Conservation (phyloP, 2,797 vertebrate genomes). For the Kryptolebias ocellatus region DNA sequence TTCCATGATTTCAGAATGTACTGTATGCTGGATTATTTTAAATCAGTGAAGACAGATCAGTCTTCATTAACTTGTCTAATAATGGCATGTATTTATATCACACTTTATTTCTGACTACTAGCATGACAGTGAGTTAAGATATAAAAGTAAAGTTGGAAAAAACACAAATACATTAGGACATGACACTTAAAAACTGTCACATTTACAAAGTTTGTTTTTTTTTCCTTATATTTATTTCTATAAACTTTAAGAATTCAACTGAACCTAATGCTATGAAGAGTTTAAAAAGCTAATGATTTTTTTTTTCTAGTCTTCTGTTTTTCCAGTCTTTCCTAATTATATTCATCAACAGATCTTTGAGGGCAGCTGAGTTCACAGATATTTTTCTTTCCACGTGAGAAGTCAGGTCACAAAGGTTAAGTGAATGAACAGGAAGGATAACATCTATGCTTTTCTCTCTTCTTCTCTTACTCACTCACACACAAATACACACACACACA, state of each 20-base stretch:
- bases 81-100: neutral
- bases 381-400: conserved; percentile 46
- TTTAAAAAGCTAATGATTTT: neutral
- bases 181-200: neutral
- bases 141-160: neutral
- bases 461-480: conserved; percentile 1
- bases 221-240: neutral
- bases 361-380: conserved; percentile 29
- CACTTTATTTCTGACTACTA: neutral
- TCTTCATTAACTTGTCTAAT: too few relatives aligned
- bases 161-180: too few relatives aligned
- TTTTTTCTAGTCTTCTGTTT: neutral
- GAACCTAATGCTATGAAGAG: neutral
- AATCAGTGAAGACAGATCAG: conserved; percentile 10
- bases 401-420: conserved; percentile 51
- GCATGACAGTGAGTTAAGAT: neutral
- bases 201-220: too few relatives aligned
- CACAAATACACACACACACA: conserved; percentile 22
- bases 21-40: neutral
- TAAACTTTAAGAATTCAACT: neutral
- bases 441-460: conserved; percentile 7
- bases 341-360: conserved; percentile 39
- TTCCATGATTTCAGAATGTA: conserved; percentile 20
- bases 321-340: conserved; percentile 16
- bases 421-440: conserved; percentile 48